Percentiles rank a stretch among this genome's conserved stretches.
phyloP scores from a whole-genome alignment of 2,797 vertebrate species.

The Taeniopygia guttata region DNA sequence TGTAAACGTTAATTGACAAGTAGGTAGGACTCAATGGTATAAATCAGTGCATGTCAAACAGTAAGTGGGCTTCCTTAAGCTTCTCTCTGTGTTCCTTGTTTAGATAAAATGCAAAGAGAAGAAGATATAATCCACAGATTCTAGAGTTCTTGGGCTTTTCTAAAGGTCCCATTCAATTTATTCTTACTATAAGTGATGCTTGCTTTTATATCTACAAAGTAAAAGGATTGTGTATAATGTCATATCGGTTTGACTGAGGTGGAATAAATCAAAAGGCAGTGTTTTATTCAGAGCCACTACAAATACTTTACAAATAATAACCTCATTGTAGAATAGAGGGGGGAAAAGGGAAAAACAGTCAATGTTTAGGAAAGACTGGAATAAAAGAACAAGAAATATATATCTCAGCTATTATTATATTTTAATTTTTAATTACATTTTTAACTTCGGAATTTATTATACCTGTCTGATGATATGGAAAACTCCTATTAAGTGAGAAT shows the following conservation, averaged over 20 bases:
- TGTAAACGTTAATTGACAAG: not conserved
- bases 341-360: rapidly evolving
- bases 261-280: not conserved
- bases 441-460: not conserved
- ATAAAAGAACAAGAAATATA: not conserved
- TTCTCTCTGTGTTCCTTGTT: rapidly evolving
- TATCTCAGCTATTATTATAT: not conserved
- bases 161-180: not conserved
- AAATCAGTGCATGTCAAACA: not conserved
- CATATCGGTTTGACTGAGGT: not conserved
- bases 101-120: not conserved
- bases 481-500: not conserved
- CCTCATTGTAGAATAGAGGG: not conserved
- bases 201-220: not conserved
- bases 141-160: not conserved
- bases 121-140: not conserved
- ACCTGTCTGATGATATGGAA: not conserved
- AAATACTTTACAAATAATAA: not conserved
- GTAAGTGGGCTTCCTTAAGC: not conserved
- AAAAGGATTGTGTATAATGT: rapidly evolving
- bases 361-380: not conserved
- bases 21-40: not conserved
- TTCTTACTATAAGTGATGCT: not conserved
- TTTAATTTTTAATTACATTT: not conserved
- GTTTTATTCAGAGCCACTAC: not conserved